Evolutionary conservation across 2,888 invertebrate genomes (phyloP).

Genomic region (Protonemura montana): DNA sequence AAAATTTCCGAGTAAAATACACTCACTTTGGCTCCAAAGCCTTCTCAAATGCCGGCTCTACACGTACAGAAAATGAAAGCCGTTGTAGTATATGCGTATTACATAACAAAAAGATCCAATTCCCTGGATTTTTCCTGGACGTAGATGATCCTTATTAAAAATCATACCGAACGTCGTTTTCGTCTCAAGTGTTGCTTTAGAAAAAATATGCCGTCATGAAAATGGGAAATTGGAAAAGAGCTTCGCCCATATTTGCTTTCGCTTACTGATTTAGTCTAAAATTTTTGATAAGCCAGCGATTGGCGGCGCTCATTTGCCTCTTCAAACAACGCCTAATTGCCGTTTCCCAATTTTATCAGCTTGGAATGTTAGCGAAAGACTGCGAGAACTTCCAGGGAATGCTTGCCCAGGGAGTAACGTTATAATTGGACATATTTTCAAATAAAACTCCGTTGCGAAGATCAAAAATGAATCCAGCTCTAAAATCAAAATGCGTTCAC

Average conservation of each 20-base stretch:
- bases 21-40: background rate
- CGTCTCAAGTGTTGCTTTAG: conserved; percentile 7
- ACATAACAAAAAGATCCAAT: background rate
- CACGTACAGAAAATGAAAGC: background rate
- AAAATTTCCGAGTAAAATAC: too few species aligned
- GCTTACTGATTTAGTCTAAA: background rate
- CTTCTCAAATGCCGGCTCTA: background rate
- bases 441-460: background rate
- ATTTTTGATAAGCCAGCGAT: background rate
- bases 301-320: background rate
- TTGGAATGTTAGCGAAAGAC: background rate
- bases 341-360: background rate
- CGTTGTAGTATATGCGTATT: too few species aligned
- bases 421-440: background rate
- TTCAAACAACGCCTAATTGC: background rate
- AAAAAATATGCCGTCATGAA: background rate
- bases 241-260: background rate
- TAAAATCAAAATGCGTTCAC: too few species aligned
- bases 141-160: conserved; percentile 4
- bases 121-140: background rate
- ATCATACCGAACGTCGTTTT: background rate
- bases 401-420: background rate
- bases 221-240: conserved; percentile 4
- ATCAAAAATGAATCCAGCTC: too few species aligned
- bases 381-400: background rate